Evolutionary conservation across 53 echinoderm and acorn worm species (phyloP).

Genomic region (Arbacia lixula): DNA sequence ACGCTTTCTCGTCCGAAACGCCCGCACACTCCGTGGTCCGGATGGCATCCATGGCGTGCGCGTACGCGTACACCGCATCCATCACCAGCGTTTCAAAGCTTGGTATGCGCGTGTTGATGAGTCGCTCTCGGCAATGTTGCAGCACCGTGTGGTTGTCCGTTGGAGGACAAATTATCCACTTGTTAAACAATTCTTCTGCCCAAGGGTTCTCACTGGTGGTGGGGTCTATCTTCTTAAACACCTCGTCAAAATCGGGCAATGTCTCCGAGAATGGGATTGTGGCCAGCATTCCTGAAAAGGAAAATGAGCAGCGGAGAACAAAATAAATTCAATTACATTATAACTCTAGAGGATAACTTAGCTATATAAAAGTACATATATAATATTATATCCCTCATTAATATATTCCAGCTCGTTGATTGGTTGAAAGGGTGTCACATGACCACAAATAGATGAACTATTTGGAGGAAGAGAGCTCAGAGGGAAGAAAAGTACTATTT

Average conservation of each 20-base stretch:
- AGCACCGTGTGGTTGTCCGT: background rate
- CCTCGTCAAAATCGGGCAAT: constrained; percentile 66
- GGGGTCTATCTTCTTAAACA: constrained; percentile 48
- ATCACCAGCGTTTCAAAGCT: constrained; percentile 86
- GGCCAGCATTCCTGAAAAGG: constrained; percentile 74
- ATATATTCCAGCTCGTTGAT: no score
- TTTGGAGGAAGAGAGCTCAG: no score
- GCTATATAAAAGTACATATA: no score
- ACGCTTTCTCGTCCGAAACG: constrained; percentile 3
- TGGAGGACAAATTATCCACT: constrained; percentile 59
- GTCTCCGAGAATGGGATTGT: constrained; percentile 79
- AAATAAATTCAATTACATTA: background rate
- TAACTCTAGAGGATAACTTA: no score
- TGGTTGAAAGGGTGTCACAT: no score
- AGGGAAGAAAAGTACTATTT: no score
- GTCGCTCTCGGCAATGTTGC: background rate
- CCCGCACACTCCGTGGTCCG: constrained; percentile 53
- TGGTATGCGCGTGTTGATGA: constrained; percentile 44
- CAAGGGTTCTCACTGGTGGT: constrained; percentile 74
- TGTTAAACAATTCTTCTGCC: constrained; percentile 68
- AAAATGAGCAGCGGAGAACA: background rate
- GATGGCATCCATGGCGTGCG: constrained; percentile 70
- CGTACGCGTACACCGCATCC: constrained; percentile 86
- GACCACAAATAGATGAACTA: no score
- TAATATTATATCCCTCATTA: no score